Conservation (phyloP, 2,113 vertebrate genomes). For the Anseranas semipalmata region DNA sequence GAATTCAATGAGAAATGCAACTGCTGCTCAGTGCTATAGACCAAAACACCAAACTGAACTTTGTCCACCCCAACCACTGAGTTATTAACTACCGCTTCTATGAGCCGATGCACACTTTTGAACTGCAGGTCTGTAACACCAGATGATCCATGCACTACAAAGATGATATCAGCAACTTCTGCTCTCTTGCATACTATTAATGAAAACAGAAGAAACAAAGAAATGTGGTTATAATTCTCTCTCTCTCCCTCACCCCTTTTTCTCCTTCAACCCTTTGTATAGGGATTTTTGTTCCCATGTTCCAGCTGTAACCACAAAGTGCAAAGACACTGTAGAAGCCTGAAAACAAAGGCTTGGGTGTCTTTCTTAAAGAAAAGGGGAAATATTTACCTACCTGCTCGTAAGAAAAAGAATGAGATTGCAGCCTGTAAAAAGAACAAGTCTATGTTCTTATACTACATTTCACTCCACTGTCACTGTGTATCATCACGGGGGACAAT, state of each 20-base stretch:
- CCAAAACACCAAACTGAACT: conserved; percentile 78
- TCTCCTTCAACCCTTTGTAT: not conserved
- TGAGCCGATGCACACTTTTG: conserved; percentile 74
- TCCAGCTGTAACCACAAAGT: not conserved
- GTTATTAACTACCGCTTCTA: conserved; percentile 77
- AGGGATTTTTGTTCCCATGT: not conserved
- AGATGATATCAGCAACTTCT: conserved; percentile 82
- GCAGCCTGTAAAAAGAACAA: not conserved
- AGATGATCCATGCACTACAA: conserved; percentile 79
- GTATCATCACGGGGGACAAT: not conserved
- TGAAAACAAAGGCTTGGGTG: not conserved
- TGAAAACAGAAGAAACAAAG: not conserved
- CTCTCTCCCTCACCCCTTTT: not conserved
- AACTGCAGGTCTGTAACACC: conserved; percentile 64
- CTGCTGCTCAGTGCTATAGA: conserved; percentile 53
- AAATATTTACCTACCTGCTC: not conserved
- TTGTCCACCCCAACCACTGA: conserved; percentile 70
- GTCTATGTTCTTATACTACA: not conserved
- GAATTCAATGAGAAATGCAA: conserved; percentile 68
- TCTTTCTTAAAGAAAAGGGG: not conserved
- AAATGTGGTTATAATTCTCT: not conserved
- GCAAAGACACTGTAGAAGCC: not conserved
- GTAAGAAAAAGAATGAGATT: not conserved
- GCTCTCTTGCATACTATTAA: conserved; percentile 75
- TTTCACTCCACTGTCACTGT: not conserved